Conservation (phyloP, 2,113 vertebrate species). For the Upupa epops region DNA sequence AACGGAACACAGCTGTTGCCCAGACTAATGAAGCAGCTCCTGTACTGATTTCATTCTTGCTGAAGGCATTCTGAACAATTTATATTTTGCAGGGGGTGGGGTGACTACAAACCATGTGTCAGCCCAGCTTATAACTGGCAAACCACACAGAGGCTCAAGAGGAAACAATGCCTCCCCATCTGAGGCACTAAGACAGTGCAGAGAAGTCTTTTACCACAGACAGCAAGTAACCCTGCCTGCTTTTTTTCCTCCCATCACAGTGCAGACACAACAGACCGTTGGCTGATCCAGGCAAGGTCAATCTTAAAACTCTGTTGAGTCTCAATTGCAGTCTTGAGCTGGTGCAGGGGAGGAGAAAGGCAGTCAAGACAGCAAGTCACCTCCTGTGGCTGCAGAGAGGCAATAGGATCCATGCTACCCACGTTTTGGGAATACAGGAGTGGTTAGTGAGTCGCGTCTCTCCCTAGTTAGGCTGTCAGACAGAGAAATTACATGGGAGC, state of each 20-base stretch:
- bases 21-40: not conserved
- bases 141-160: not conserved
- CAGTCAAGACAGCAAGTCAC: not conserved
- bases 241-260: not conserved
- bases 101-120: not conserved
- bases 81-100: not conserved
- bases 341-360: not conserved
- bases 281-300: not conserved
- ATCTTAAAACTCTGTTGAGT: not conserved
- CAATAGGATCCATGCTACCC: not conserved
- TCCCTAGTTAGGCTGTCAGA: fast-evolving
- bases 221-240: not conserved
- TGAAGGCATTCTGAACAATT: not conserved
- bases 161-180: not conserved
- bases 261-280: not conserved
- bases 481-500: not conserved
- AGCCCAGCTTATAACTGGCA: slow-evolving; percentile 18
- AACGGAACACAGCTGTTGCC: not conserved
- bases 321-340: not conserved
- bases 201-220: not conserved
- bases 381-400: not conserved
- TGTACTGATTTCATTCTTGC: not conserved
- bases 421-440: not conserved
- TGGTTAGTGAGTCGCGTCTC: not conserved
- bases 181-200: not conserved